phyloP scores from a whole-genome alignment of 2,888 invertebrate species.

The Pachydiplax longipennis region DNA sequence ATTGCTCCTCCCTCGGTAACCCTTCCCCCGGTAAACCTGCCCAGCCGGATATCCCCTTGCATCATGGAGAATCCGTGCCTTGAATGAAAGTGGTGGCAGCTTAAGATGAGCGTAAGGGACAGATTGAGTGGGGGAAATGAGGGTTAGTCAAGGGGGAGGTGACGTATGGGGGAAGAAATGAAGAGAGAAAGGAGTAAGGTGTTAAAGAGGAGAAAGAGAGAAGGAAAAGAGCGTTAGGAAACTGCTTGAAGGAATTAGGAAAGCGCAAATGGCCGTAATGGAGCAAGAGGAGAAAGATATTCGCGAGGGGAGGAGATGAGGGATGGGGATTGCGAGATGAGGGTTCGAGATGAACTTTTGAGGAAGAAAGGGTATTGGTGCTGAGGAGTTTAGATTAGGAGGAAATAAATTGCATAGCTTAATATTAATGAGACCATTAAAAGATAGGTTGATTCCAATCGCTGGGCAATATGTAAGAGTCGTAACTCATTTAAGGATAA shows the following conservation, averaged over 20 bases:
- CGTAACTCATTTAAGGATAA: too few species aligned
- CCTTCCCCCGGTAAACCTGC: neutral
- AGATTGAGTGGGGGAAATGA: neutral
- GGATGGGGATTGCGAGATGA: neutral
- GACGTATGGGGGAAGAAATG: neutral
- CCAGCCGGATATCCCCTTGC: neutral
- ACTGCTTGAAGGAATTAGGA: neutral
- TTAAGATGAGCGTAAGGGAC: neutral
- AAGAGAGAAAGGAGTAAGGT: neutral
- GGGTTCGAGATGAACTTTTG: neutral
- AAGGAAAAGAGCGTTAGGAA: neutral
- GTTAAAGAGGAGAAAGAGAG: neutral
- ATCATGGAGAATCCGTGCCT: neutral
- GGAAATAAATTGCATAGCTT: neutral
- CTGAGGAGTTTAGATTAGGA: neutral
- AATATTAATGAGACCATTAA: too few species aligned
- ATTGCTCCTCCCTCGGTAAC: neutral
- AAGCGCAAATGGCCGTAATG: neutral
- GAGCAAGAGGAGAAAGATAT: neutral
- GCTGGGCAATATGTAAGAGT: too few species aligned
- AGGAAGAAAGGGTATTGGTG: neutral
- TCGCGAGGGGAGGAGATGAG: neutral
- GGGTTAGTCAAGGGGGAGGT: neutral
- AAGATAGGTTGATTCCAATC: too few species aligned
- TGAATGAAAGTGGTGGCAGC: neutral